A percentile compares a stretch with the other conserved stretches of the same genome.
Conservation (phyloP, 1,140 invertebrate species). For the Glossosoma conforme region DNA sequence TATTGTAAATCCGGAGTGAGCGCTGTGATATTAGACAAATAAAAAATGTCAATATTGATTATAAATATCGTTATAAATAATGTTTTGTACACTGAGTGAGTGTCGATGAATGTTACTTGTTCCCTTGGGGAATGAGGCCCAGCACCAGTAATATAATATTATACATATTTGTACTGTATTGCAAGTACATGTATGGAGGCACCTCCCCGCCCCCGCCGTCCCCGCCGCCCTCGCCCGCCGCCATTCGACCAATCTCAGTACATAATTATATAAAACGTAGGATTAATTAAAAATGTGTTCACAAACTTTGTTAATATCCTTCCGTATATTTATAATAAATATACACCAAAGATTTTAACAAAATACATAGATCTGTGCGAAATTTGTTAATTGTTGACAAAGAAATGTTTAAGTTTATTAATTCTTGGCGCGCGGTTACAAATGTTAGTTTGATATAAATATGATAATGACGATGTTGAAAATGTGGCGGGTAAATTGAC, state of each 20-base stretch:
- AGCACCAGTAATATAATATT: no score
- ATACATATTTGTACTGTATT: no score
- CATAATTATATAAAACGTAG: constrained; percentile 9
- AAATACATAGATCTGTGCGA: constrained; percentile 32
- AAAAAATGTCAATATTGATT: no score
- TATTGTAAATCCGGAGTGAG: no score
- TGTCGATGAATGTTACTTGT: no score
- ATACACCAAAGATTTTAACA: constrained; percentile 34
- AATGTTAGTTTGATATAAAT: no score
- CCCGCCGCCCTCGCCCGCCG: not conserved
- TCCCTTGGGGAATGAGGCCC: no score
- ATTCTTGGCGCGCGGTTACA: constrained; percentile 16
- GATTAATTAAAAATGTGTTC: constrained; percentile 31
- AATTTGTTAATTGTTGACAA: constrained; percentile 29
- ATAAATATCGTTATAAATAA: no score
- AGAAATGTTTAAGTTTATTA: constrained; percentile 29
- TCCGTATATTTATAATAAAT: constrained; percentile 33
- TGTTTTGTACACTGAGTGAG: no score
- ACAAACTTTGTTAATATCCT: constrained; percentile 33
- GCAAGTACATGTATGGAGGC: not conserved
- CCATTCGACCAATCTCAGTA: constrained; percentile 20
- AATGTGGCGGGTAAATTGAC: not conserved
- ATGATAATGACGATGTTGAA: not conserved
- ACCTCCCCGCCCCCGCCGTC: not conserved
- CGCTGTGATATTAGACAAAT: no score